Conservation (phyloP, 2,797 vertebrate species). For the Luscinia megarhynchos region DNA sequence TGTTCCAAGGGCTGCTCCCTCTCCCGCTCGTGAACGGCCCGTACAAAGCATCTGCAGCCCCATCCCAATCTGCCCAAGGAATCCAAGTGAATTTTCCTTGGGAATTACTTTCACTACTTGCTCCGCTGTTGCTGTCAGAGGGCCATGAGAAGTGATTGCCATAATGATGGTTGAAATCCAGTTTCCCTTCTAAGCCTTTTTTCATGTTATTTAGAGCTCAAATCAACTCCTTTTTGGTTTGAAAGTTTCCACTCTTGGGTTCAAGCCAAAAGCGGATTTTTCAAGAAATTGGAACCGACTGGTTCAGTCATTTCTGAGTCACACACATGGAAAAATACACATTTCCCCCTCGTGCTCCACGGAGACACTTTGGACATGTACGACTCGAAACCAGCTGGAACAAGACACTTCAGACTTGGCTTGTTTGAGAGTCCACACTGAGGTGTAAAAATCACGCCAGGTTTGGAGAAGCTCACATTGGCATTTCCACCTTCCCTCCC, state of each 20-base stretch:
- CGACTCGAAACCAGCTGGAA: constrained; percentile 56
- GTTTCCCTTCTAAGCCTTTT: constrained; percentile 63
- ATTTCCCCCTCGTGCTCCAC: constrained; percentile 6
- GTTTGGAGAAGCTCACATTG: background rate
- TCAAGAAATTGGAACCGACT: constrained; percentile 63
- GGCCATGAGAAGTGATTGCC: constrained; percentile 56
- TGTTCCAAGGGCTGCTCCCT: constrained; percentile 17
- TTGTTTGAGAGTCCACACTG: constrained; percentile 17
- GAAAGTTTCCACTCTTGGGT: constrained; percentile 61
- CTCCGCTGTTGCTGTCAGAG: constrained; percentile 34
- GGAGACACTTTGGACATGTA: constrained; percentile 52
- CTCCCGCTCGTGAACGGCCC: background rate
- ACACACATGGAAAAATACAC: constrained; percentile 65
- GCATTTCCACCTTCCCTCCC: constrained; percentile 19
- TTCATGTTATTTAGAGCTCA: constrained; percentile 44
- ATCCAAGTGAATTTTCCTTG: constrained; percentile 44
- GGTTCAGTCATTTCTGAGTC: constrained; percentile 65
- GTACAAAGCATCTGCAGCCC: constrained; percentile 16
- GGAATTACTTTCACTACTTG: constrained; percentile 58
- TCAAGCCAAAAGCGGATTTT: constrained; percentile 59
- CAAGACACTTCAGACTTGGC: constrained; percentile 55
- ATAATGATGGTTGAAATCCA: constrained; percentile 54
- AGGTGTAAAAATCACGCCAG: constrained; percentile 43
- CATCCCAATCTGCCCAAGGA: background rate
- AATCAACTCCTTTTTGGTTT: constrained; percentile 57